These are phyloP conservation scores for Sturnira hondurensis DNA, from an alignment of 2,113 vertebrate species.

Conservation along the genomic window DNA sequence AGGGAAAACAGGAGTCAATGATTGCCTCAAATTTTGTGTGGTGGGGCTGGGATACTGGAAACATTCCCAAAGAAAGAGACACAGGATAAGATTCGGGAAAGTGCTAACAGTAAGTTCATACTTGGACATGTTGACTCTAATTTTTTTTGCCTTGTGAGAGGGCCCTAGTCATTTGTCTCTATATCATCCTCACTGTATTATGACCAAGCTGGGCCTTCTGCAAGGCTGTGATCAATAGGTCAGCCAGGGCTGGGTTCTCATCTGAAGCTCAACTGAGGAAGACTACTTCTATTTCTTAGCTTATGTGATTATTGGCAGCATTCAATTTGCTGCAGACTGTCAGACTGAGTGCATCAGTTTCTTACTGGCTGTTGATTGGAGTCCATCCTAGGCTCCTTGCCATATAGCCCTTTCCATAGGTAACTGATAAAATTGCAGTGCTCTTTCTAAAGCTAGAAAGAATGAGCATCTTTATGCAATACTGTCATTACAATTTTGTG, in stretches of 20 bases:
- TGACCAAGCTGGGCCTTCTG: background rate
- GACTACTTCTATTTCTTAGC: background rate
- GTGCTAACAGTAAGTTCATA: background rate
- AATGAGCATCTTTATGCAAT: background rate
- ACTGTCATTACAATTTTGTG: background rate
- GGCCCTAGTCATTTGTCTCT: background rate
- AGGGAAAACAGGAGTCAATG: background rate
- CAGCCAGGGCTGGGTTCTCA: background rate
- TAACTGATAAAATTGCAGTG: background rate
- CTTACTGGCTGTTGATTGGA: background rate
- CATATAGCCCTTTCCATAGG: background rate
- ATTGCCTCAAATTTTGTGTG: background rate
- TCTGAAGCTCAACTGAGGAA: background rate
- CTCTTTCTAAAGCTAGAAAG: constrained; percentile 2
- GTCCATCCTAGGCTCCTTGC: background rate
- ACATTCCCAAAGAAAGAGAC: background rate
- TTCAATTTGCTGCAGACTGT: background rate
- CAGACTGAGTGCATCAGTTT: background rate
- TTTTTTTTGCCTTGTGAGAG: background rate
- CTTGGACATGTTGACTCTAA: background rate
- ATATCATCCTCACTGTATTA: background rate
- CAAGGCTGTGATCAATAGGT: background rate
- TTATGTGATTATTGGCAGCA: background rate
- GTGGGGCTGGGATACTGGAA: background rate
- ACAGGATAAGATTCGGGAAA: background rate